A percentile compares a stretch with the other conserved stretches of the same genome.
phyloP scores from a whole-genome alignment of 2,797 vertebrate species.

The Coreius guichenoti region DNA sequence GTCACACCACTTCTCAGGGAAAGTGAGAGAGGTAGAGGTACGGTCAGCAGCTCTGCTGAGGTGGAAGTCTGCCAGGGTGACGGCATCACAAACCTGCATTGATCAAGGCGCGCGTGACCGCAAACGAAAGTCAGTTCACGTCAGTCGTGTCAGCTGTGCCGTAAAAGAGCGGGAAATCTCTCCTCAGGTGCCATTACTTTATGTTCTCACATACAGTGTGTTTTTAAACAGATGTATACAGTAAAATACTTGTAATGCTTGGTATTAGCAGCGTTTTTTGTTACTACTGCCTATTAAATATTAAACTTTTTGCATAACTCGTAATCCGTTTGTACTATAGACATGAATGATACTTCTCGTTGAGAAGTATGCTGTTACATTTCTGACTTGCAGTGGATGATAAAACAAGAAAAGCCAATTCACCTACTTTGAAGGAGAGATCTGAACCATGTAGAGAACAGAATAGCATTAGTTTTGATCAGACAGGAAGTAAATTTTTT shows the following conservation, averaged over 20 bases:
- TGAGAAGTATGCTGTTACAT: not conserved
- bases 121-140: slow-evolving; percentile 1
- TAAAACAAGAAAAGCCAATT: not conserved
- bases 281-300: slow-evolving; percentile 3
- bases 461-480: not conserved
- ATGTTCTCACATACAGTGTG: not conserved
- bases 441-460: not conserved
- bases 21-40: slow-evolving; percentile 38
- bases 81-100: not conserved
- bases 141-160: slow-evolving; percentile 1
- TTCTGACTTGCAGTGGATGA: not conserved
- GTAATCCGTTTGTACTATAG: not conserved
- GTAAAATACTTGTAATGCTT: not conserved
- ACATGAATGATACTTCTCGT: not conserved
- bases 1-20: slow-evolving; percentile 58
- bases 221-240: not conserved
- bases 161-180: slow-evolving; percentile 11
- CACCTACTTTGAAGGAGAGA: not conserved
- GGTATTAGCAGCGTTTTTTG: not conserved
- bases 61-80: not conserved
- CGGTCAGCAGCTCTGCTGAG: slow-evolving; percentile 36
- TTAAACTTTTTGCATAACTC: not conserved
- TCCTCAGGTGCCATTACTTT: not conserved
- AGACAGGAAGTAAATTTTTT: not conserved
- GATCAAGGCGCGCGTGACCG: slow-evolving; percentile 5